These are phyloP conservation scores for Cheilosia vulpina DNA, from an alignment of 2,888 invertebrate species.

Conservation along the genomic window DNA sequence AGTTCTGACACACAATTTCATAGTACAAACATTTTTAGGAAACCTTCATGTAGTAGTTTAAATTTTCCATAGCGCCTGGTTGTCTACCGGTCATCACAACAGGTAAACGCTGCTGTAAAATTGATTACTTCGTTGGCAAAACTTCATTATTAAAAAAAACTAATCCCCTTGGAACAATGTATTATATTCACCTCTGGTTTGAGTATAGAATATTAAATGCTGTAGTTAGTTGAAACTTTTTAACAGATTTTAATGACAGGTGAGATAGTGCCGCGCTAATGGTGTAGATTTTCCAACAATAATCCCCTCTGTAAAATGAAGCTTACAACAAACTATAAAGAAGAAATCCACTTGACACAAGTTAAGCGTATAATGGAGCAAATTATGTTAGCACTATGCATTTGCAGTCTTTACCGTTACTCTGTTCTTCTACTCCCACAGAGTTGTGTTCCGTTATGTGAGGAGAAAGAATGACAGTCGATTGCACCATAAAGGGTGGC, in stretches of 20 bases:
- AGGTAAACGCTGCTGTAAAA: no score
- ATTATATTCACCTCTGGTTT: not conserved
- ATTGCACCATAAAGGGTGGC: not conserved
- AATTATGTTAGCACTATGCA: not conserved
- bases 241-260: conserved; percentile 9
- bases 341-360: conserved; percentile 2
- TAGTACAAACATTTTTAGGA: no score
- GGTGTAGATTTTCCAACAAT: not conserved
- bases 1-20: no score
- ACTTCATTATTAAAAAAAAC: no score
- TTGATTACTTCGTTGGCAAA: no score
- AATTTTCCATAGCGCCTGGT: no score
- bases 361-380: not conserved
- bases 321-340: not conserved
- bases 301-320: not conserved
- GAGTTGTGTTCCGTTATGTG: not conserved
- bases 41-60: no score
- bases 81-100: no score
- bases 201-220: conserved; percentile 1
- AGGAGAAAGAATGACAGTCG: not conserved
- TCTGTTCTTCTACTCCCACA: not conserved
- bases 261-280: not conserved
- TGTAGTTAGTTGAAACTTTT: conserved; percentile 7
- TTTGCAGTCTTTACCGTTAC: no score
- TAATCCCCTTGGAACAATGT: no score